Percentiles rank a stretch among this genome's conserved stretches.
Conservation (phyloP, 2,797 vertebrate species). For the Acanthurus lineatus region DNA sequence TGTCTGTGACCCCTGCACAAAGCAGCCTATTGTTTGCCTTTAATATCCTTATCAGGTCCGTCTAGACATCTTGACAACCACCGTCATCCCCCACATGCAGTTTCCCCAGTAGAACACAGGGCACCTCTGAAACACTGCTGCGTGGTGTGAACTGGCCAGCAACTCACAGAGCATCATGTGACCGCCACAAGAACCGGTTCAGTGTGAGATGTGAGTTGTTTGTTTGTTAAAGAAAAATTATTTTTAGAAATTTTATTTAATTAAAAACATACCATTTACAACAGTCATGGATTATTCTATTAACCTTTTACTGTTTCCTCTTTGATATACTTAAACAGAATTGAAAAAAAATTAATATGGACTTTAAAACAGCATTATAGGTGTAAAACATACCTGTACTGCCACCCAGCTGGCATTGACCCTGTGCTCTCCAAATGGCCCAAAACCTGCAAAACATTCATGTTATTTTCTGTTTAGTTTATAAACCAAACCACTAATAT, state of each 20-base stretch:
- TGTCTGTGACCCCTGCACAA: conserved; percentile 87
- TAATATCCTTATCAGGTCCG: conserved; percentile 94
- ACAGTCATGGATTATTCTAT: neutral
- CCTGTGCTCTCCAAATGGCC: conserved; percentile 93
- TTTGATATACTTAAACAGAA: neutral
- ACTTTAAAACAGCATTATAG: conserved; percentile 5
- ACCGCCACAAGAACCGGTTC: neutral
- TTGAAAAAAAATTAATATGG: neutral
- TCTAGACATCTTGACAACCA: conserved; percentile 92
- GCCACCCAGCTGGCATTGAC: conserved; percentile 98
- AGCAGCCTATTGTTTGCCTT: conserved; percentile 87
- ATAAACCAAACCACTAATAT: no score
- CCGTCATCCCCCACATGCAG: conserved; percentile 71
- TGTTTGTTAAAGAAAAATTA: neutral
- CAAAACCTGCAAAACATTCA: conserved; percentile 89
- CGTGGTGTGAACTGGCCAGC: conserved; percentile 4
- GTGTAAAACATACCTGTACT: conserved; percentile 89
- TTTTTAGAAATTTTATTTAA: neutral
- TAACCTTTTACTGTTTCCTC: neutral
- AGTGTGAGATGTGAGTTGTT: neutral
- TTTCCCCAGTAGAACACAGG: conserved; percentile 30
- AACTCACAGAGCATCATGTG: conserved; percentile 24
- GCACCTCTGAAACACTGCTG: conserved; percentile 22
- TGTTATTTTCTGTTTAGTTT: neutral
- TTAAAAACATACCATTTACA: neutral